phyloP scores from a whole-genome alignment of 2,113 vertebrate species.

The Clarias magur region DNA sequence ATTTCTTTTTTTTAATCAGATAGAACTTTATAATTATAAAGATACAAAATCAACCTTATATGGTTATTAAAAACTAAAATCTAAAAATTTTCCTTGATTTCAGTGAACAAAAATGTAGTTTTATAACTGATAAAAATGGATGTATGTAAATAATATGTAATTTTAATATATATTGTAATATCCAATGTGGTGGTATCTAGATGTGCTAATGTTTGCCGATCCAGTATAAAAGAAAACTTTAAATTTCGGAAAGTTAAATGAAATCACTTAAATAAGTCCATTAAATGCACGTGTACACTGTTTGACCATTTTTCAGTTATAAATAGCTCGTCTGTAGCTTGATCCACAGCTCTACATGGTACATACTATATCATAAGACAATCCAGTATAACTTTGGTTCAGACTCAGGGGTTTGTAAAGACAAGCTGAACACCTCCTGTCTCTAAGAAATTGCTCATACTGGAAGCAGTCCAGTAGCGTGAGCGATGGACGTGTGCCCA shows the following conservation, averaged over 20 bases:
- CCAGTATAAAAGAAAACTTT: not conserved
- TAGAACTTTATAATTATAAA: not conserved
- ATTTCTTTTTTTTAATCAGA: not conserved
- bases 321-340: not conserved
- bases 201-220: not conserved
- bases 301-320: not conserved
- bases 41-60: no score
- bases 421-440: constrained; percentile 1
- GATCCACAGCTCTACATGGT: not conserved
- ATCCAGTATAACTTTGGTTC: constrained; percentile 4
- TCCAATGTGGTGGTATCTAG: not conserved
- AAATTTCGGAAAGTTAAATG: not conserved
- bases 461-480: constrained; percentile 53
- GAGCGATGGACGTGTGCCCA: constrained; percentile 64
- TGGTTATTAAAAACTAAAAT: no score
- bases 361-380: not conserved
- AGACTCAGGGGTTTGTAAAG: not conserved
- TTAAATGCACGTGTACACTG: not conserved
- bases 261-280: not conserved
- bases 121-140: not conserved
- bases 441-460: constrained; percentile 30
- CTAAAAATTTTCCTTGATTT: not conserved
- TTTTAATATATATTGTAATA: not conserved
- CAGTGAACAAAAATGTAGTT: not conserved
- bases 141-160: not conserved